Evolutionary conservation across 2,888 invertebrate species (phyloP).

Genomic region (Drosophila infuscata): DNA sequence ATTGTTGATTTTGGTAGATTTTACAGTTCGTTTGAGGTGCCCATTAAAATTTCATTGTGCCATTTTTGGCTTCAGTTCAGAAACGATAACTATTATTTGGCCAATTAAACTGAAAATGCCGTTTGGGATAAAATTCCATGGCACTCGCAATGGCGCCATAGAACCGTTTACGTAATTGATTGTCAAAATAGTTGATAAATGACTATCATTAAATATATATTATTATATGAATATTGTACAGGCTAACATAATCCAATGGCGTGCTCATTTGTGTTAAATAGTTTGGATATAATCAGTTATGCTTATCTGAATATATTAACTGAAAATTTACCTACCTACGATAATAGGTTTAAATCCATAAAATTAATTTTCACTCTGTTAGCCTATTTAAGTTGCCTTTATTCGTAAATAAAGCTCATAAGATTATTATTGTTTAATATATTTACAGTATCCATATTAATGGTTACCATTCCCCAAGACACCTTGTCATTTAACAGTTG

Average conservation of each 20-base stretch:
- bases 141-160: constrained; percentile 3
- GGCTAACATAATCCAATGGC: background rate
- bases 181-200: constrained; percentile 1
- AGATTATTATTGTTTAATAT: background rate
- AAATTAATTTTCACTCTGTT: background rate
- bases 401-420: background rate
- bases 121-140: background rate
- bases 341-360: background rate
- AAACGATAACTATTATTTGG: constrained; percentile 63
- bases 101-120: constrained; percentile 47
- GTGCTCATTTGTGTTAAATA: background rate
- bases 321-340: background rate
- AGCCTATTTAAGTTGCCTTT: background rate
- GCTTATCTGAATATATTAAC: background rate
- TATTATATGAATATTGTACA: background rate
- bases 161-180: constrained; percentile 18
- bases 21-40: constrained; percentile 64
- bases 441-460: background rate
- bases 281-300: background rate
- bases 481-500: background rate
- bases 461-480: background rate
- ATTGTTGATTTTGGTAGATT: constrained; percentile 54
- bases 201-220: background rate
- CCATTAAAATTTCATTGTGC: constrained; percentile 61
- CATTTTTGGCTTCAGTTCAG: constrained; percentile 31